Evolutionary conservation across 2,888 invertebrate genomes (phyloP), one percentile per base, ranked within the genome.

Genomic region (Diarsia brunnea): DNA sequence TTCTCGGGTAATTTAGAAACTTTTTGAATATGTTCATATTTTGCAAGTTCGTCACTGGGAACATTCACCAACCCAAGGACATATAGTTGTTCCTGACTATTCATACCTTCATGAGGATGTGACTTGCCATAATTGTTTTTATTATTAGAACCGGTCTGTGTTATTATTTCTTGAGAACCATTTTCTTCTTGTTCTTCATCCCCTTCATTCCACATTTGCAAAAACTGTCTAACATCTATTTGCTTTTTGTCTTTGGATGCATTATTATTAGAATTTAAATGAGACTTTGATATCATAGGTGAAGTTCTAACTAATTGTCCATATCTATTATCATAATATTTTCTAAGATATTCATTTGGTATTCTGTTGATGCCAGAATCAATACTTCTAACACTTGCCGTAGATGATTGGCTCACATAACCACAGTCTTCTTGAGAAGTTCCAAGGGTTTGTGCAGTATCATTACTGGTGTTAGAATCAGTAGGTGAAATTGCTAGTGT

Each of bases 201-300:
- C 64, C 95, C 96, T 91, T 97, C 97, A 94, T 94, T 96, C 97
- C 97, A 97, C 94, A 94, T 96, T 93, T 95, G 94, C 66, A 96
- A 90, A 91, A 95, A 97, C 86, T 97, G 96, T 82, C 96, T 92
- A 8, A 97, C 94, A 93, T 96, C 87, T 84, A 96, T 92, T 84
- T 91, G 90, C 81, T 94, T 94, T 85, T 93, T 95, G 55, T 92
- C 91, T 89, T 93, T 94, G 27, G 92, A 86, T 69, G 63, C 78
- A 84, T 86, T 89, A 76, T 78, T 84, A 75, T 84, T 86, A 61
- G 85, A 58, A 84, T 87, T 90, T 72, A 84, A 67, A 70, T 92
- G 91, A 81, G 86, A 75, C 87, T 92, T 95, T 61, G 89, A 79
- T 73, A 88, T 87, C 82, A 89, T 84, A 71, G 89, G 83, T 63